Evolutionary conservation across 1,140 invertebrate species (phyloP).

Genomic region (Odontomachus brunneus): DNA sequence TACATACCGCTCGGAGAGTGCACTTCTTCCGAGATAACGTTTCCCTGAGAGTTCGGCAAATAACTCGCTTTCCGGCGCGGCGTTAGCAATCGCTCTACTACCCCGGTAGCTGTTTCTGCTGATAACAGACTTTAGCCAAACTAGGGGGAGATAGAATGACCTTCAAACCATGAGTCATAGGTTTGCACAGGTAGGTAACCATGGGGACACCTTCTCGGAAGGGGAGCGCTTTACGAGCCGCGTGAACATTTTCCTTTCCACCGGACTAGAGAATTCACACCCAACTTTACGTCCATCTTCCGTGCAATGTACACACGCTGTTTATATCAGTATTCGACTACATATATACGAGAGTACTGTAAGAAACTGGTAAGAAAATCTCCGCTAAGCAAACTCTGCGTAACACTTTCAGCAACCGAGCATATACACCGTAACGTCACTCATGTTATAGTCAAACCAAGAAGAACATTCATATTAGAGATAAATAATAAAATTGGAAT

Average conservation of each 20-base stretch:
- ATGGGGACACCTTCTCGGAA: constrained; percentile 51
- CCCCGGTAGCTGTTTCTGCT: constrained; percentile 49
- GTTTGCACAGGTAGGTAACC: constrained; percentile 59
- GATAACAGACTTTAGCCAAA: constrained; percentile 56
- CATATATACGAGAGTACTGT: background rate
- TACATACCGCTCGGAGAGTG: constrained; percentile 11
- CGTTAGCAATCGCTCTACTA: constrained; percentile 36
- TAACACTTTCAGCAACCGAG: background rate
- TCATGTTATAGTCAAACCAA: too few species aligned
- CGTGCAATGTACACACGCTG: constrained; percentile 34
- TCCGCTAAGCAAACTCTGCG: background rate
- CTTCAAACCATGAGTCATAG: constrained; percentile 57
- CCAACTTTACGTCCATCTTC: constrained; percentile 38
- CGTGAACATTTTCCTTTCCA: constrained; percentile 33
- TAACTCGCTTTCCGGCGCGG: constrained; percentile 28
- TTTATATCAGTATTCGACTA: constrained; percentile 29
- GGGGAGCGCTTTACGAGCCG: constrained; percentile 48
- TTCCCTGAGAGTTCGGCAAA: constrained; percentile 43
- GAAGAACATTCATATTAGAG: too few species aligned
- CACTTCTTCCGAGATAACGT: constrained; percentile 30
- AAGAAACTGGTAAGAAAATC: constrained; percentile 12
- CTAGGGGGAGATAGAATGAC: constrained; percentile 53
- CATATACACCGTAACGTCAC: background rate
- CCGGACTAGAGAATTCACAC: constrained; percentile 49
- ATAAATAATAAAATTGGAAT: too few species aligned